Conservation (phyloP, 2,797 vertebrate species). For the Phrynocephalus vlangalii region DNA sequence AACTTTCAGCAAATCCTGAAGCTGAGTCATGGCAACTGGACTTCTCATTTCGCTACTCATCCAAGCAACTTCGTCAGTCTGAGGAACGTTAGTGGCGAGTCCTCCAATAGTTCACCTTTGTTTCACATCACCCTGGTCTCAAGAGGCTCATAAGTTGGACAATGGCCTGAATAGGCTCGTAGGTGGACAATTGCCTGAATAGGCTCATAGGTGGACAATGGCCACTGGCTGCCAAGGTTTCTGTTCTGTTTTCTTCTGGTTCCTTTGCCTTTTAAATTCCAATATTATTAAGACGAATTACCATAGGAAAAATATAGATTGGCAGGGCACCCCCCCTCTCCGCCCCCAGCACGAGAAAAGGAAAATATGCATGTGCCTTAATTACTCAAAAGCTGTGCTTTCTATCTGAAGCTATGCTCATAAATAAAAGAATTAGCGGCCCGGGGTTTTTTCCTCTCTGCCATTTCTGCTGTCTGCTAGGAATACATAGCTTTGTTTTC, state of each 20-base stretch:
- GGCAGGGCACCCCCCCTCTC: not conserved
- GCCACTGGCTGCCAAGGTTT: not conserved
- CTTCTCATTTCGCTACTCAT: no score
- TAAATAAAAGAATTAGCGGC: constrained; percentile 46
- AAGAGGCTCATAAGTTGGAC: no score
- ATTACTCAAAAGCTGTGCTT: constrained; percentile 20
- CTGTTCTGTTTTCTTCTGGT: not conserved
- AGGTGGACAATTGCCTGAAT: no score
- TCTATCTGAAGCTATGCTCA: constrained; percentile 43
- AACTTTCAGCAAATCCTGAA: no score
- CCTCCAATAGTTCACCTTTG: no score
- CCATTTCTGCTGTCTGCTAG: constrained; percentile 34
- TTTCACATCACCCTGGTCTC: no score
- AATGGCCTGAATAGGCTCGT: no score
- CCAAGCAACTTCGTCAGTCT: no score
- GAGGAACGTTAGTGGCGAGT: no score
- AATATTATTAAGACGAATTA: constrained; percentile 18
- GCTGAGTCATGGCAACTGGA: no score
- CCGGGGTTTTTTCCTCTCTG: constrained; percentile 34
- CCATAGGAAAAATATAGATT: not conserved
- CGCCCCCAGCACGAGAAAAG: not conserved
- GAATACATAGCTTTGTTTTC: constrained; percentile 63
- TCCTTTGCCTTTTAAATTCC: constrained; percentile 12
- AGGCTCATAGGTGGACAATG: no score
- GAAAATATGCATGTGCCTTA: constrained; percentile 26